Evolutionary conservation across 2,888 invertebrate genomes (phyloP).

Genomic region (Escarpia spicata): DNA sequence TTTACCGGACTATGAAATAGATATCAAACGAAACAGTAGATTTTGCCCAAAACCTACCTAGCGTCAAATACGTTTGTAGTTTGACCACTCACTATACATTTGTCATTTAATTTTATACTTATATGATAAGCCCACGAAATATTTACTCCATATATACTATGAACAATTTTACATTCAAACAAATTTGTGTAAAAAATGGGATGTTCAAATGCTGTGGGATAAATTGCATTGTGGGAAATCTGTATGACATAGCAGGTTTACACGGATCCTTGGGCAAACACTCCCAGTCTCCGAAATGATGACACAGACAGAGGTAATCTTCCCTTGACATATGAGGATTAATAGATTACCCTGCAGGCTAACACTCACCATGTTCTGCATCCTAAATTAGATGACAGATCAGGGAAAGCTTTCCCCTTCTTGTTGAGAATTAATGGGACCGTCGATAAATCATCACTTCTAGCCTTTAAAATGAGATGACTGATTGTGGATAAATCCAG

Average conservation of each 20-base stretch:
- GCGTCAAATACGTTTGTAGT: no score
- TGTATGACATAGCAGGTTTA: neutral
- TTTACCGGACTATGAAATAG: no score
- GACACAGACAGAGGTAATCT: neutral
- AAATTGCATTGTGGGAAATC: no score
- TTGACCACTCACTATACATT: no score
- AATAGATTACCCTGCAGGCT: neutral
- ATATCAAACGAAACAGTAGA: no score
- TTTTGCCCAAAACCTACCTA: no score
- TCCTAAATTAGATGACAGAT: conserved; percentile 12
- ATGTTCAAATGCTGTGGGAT: no score
- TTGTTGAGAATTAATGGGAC: neutral
- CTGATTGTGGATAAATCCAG: neutral
- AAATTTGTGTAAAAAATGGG: no score
- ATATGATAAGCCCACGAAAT: no score
- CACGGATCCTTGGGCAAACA: neutral
- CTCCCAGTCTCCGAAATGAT: neutral
- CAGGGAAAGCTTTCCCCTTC: neutral
- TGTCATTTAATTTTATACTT: no score
- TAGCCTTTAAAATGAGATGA: neutral
- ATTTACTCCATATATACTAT: no score
- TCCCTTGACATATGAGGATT: neutral
- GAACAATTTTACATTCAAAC: no score
- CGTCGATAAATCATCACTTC: neutral
- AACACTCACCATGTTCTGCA: neutral